A percentile compares a stretch with the other conserved stretches of the same genome.
Evolutionary conservation across 1,140 invertebrate genomes (phyloP).

Genomic region (Lineus longissimus): DNA sequence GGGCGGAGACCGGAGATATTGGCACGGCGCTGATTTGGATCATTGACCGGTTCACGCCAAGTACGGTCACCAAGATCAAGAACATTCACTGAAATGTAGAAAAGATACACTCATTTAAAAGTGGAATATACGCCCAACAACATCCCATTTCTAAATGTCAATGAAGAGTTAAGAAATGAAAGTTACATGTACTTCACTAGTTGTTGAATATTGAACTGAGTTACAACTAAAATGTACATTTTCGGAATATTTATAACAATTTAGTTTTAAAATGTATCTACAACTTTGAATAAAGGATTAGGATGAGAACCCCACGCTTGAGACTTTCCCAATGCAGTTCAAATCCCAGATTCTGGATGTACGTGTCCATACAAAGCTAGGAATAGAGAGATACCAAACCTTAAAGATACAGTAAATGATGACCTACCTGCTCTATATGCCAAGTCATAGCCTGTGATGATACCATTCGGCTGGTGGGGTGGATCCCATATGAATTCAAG

Average conservation of each 20-base stretch:
- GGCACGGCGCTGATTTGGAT: slow-evolving; percentile 71
- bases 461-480: slow-evolving; percentile 88
- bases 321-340: too few relatives aligned
- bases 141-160: neutral
- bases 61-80: slow-evolving; percentile 66
- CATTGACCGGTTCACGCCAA: slow-evolving; percentile 63
- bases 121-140: neutral
- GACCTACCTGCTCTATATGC: slow-evolving; percentile 76
- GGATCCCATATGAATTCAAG: slow-evolving; percentile 86
- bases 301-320: too few relatives aligned
- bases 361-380: too few relatives aligned
- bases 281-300: too few relatives aligned
- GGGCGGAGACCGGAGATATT: slow-evolving; percentile 81
- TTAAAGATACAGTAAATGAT: too few relatives aligned
- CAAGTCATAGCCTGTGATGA: slow-evolving; percentile 87
- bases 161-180: neutral
- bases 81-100: slow-evolving; percentile 48
- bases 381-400: too few relatives aligned
- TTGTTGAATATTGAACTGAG: too few relatives aligned
- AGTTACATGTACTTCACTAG: neutral
- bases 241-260: neutral
- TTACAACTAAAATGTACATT: neutral
- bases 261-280: too few relatives aligned
- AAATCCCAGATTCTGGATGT: neutral
- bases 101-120: slow-evolving; percentile 6